Evolutionary conservation across 2,113 vertebrate genomes (phyloP), one percentile per base, ranked within the genome.

Genomic region (Eublepharis macularius): DNA sequence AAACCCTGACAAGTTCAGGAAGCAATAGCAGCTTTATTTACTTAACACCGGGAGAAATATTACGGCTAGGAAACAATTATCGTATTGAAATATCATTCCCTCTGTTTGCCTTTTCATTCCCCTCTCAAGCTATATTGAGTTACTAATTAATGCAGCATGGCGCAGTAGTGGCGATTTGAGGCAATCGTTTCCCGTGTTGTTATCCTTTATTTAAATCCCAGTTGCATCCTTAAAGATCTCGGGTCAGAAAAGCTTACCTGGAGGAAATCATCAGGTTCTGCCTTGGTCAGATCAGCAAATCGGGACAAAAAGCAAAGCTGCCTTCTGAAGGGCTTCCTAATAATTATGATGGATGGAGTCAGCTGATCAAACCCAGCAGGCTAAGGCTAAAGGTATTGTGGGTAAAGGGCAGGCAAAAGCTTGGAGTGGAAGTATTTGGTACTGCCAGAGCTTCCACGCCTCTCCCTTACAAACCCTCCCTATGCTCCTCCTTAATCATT

Each of bases 231-330:
- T 91, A 86, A 90, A 86, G 91, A 90, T 91, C 90, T 89, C 82
- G 81, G 8, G 12, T 85, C 92, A 87, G 93, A 95, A 95, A 94
- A 91, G 92, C 90, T 95, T 92, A 90, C 91, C 90, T 93, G 92
- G 91, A 95, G 92, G 87, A 79, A 90, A 89, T 89, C 65, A 45
- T 85, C 93, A 85, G 82, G 80, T 83, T 90, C 76, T 75, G 69
- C 88, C 90, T 45, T 45, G 80, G 63, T 86, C 90, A 87, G 93
- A 76, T 92, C 93, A 92, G 93, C 87, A 86, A 93, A 94, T 76
- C 32, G 70, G 93, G 89, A 87, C 88, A 87, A 70, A 84, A 73
- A 60, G n/a, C 72, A 80, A 63, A 82, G 14, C 85, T 89, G 81
- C 75, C 92, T 72, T 86, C 86, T 45, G 0, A 3, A n/a, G 68